Percentiles rank a stretch among this genome's conserved stretches.
These are phyloP conservation scores for Acrocephalus kingi DNA, from an alignment of 2,113 vertebrate genomes.

Conservation along the genomic window DNA sequence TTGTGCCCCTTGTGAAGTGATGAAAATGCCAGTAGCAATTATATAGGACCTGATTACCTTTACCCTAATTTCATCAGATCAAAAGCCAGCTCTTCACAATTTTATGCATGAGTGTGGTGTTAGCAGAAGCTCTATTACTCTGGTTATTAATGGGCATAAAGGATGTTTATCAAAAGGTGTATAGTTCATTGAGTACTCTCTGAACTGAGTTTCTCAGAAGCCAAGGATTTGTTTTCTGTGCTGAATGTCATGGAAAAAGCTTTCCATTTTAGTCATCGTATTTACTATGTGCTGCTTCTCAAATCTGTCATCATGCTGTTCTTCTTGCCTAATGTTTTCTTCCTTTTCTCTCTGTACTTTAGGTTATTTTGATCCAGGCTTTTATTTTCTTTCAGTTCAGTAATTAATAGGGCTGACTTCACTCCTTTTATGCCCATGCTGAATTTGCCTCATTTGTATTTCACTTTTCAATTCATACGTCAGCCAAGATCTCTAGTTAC, in stretches of 20 bases:
- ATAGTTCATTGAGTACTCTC: not conserved
- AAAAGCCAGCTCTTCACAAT: not conserved
- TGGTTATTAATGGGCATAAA: conserved; percentile 23
- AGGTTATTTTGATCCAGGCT: conserved; percentile 46
- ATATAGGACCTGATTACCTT: not conserved
- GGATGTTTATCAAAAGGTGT: conserved; percentile 15
- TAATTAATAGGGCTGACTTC: conserved; percentile 47
- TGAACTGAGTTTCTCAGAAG: conserved; percentile 49
- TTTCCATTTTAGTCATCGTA: conserved; percentile 41
- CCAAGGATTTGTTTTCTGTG: not conserved
- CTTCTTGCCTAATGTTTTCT: conserved; percentile 31
- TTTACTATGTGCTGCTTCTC: conserved; percentile 32
- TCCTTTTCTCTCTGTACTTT: conserved; percentile 5
- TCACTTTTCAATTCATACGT: conserved; percentile 55
- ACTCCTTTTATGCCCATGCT: conserved; percentile 4
- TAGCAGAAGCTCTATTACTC: not conserved
- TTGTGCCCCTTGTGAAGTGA: not conserved
- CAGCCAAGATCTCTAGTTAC: conserved; percentile 59
- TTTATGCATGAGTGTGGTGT: not conserved
- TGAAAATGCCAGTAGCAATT: not conserved
- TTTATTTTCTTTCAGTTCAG: conserved; percentile 34
- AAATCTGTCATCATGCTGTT: conserved; percentile 14
- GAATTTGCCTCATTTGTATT: conserved; percentile 47
- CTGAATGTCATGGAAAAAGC: conserved; percentile 8
- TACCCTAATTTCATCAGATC: conserved; percentile 15